Evolutionary conservation across 2,888 invertebrate species (phyloP), one percentile per base, ranked within the genome.

Genomic region (Cyaniris semiargus): DNA sequence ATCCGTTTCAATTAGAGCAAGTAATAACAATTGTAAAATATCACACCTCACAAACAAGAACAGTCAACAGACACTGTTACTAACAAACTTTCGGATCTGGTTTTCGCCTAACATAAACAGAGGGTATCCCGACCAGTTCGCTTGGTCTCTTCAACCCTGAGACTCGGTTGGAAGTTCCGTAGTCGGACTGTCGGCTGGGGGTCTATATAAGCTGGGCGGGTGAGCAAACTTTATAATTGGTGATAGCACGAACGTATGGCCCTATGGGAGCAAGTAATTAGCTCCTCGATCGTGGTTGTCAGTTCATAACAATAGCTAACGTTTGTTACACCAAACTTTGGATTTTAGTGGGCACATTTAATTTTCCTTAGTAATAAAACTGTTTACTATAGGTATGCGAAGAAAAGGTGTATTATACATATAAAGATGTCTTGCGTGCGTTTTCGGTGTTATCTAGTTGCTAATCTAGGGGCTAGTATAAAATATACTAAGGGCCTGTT

Each of bases 171-270:
- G n/a, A 58, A n/a, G 31, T 75, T 77, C 76, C 77, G 74, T 23
- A 34, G 56, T 76, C 76, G 76, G 76, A 79, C 53, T 56, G 60
- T 34, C 34, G 77, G 70, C 75, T 53, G 60, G 80, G 80, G 88
- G 76, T 87, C 88, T 82, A 15, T 34, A 66, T 58, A 80, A 78
- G 82, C 76, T 88, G 88, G 91, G 82, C 79, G 78, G 82, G 78
- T 82, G 81, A 83, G 84, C 86, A 89, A 93, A 93, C 89, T 92
- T 92, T 92, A 90, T 93, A 93, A 92, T 92, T 93, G 92, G 91
- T 87, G 88, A 87, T 89, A 88, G 86, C 90, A 88, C 88, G 84
- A 83, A 90, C 89, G 88, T 85, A 86, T 86, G 86, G 86, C 88
- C 88, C 86, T 83, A 79, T 80, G 85, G 85, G 85, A 84, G 82